These are phyloP conservation scores for Charina bottae DNA, from an alignment of 2,113 vertebrate species.

Conservation along the genomic window DNA sequence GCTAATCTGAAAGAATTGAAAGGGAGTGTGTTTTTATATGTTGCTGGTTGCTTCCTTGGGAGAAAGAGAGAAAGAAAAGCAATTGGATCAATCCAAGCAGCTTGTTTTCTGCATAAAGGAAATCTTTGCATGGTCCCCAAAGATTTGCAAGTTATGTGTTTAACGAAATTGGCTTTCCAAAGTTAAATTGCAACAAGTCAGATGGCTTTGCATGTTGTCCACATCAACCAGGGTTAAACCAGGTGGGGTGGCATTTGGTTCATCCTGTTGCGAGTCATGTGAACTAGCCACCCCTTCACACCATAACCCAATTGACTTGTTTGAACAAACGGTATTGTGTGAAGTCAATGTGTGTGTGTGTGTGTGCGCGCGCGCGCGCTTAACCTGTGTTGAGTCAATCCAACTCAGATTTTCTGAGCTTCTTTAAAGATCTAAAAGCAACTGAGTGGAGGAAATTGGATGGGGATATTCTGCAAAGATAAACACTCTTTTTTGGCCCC, in stretches of 20 bases:
- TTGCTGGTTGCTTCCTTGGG: constrained; percentile 18
- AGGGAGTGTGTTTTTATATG: constrained; percentile 32
- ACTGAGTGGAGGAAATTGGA: background rate
- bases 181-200: background rate
- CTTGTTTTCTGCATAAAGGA: no score
- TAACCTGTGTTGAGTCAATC: background rate
- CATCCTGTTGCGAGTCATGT: background rate
- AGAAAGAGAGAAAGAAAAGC: background rate
- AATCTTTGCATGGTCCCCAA: no score
- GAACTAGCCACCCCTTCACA: background rate
- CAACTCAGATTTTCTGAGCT: background rate
- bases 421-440: background rate
- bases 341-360: no score
- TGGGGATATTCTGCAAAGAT: background rate
- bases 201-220: background rate
- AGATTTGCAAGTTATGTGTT: no score
- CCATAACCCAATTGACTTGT: background rate
- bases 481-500: background rate
- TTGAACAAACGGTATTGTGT: background rate
- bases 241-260: background rate
- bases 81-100: background rate
- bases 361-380: no score
- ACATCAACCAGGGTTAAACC: background rate
- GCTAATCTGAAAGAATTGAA: constrained; percentile 34
- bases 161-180: no score